Base-by-base conservation (phyloP, 2,113 vertebrate species). In the Eidolon helvum region DNA sequence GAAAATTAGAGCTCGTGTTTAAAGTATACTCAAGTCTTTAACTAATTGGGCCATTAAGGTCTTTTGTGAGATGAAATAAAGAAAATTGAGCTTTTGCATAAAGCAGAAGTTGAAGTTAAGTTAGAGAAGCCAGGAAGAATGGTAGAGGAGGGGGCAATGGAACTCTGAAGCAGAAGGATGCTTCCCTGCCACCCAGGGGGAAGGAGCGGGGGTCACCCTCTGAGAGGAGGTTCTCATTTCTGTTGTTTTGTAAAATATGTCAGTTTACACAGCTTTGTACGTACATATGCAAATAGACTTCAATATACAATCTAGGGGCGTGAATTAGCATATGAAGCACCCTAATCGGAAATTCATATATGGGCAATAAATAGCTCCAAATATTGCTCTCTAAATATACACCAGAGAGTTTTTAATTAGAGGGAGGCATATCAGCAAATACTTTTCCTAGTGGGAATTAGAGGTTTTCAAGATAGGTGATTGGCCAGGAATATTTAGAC, bases 271-370 rank as follows among this genome's bases (percentile, higher is more conserved):
- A 80, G 43, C 50, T 72, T 19, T 61, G 33, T 71, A 48, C 4
- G 0, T 55, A 9, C 30, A 16, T 77, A 12, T 50, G 38, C 7
- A 93, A 78, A 63, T 10, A 24, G 68, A 80, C 85, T 83, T 74
- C 68, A 53, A 69, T 35, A 69, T 53, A 53, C 7, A 55, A 30
- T 40, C 26, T 10, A 18, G 35, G 84, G 14, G 26, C 72, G 45
- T 71, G 79, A 68, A 79, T 91, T 85, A 68, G n/a, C 48, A 61
- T 69, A 80, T 48, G 24, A 80, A 89, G 24, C 21, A 66, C 43
- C 24, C 35, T 94, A 85, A 87, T 87, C 75, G 71, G 61, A 97
- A 97, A 96, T 26, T 19, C 45, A 89, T 2, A 4, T 75, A 63
- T 69, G 88, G 90, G 21, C 50, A 77, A 69, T 65, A 65, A 77